Evolutionary conservation across 2,888 invertebrate species (phyloP).

Genomic region (Drosophila dives): DNA sequence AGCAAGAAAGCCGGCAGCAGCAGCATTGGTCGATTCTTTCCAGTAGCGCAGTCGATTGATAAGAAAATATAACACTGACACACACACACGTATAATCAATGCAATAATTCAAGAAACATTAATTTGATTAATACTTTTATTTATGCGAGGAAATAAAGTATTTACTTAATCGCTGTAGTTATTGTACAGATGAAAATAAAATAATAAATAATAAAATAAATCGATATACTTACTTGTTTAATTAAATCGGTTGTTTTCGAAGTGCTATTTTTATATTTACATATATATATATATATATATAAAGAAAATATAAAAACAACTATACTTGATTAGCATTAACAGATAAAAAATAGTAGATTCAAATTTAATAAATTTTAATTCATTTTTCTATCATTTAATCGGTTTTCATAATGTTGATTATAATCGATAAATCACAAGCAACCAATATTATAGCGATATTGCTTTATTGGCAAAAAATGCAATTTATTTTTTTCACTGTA

Average conservation of each 20-base stretch:
- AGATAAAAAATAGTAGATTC: neutral
- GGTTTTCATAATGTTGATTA: neutral
- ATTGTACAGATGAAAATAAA: neutral
- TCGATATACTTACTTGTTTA: neutral
- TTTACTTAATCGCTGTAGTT: neutral
- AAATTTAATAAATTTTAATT: neutral
- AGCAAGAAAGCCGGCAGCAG: slow-evolving; percentile 16
- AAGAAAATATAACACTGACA: slow-evolving; percentile 9
- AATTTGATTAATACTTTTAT: neutral
- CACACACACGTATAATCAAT: neutral
- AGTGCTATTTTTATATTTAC: neutral
- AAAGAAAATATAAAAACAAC: neutral
- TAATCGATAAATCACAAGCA: neutral
- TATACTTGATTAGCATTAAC: neutral
- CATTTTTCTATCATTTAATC: neutral
- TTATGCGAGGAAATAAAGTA: neutral
- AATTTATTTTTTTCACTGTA: neutral
- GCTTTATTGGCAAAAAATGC: neutral
- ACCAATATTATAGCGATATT: neutral
- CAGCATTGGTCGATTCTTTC: slow-evolving; percentile 14
- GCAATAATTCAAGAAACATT: slow-evolving; percentile 1
- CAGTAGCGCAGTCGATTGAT: slow-evolving; percentile 29
- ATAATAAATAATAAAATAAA: too few species aligned
- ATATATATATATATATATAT: too few species aligned
- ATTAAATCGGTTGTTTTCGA: neutral